A percentile compares a stretch with the other conserved stretches of the same genome.
These are phyloP conservation scores for Drosophila limbata DNA, from an alignment of 2,888 invertebrate species.

Conservation along the genomic window DNA sequence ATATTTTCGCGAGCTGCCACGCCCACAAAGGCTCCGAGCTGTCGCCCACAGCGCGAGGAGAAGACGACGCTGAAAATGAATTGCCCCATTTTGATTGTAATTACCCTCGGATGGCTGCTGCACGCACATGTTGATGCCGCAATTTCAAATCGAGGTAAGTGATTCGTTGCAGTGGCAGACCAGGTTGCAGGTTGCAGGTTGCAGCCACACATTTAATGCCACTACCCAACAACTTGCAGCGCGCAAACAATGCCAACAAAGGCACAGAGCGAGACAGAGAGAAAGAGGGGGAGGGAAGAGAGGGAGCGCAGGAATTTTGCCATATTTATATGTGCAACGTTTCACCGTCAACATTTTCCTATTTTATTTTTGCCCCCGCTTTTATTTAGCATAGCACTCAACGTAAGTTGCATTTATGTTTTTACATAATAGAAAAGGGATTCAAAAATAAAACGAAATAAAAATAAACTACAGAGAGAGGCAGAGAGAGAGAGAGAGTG, in stretches of 20 bases:
- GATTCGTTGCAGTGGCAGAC: constrained; percentile 45
- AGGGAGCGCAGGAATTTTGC: constrained; percentile 28
- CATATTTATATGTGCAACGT: constrained; percentile 53
- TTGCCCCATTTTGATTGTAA: constrained; percentile 85
- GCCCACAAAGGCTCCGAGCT: constrained; percentile 3
- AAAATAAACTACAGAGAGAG: constrained; percentile 2
- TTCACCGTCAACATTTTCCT: constrained; percentile 25
- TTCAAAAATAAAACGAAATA: constrained; percentile 24
- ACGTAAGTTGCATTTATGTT: constrained; percentile 72
- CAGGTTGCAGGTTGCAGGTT: neutral
- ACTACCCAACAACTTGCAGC: constrained; percentile 19
- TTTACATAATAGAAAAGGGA: constrained; percentile 59
- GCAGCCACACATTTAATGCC: constrained; percentile 24
- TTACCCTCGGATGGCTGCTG: constrained; percentile 84
- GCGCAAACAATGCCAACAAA: constrained; percentile 21
- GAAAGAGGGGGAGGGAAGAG: neutral
- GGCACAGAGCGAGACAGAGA: neutral
- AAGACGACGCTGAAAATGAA: constrained; percentile 76
- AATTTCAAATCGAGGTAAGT: constrained; percentile 85
- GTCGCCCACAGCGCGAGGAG: constrained; percentile 32
- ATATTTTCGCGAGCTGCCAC: constrained; percentile 66
- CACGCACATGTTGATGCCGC: constrained; percentile 83
- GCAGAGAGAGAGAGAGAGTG: neutral
- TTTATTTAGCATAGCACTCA: constrained; percentile 50
- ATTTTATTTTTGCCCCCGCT: neutral